Evolutionary conservation across 1,140 invertebrate genomes (phyloP).

Genomic region (Reticulitermes speratus): DNA sequence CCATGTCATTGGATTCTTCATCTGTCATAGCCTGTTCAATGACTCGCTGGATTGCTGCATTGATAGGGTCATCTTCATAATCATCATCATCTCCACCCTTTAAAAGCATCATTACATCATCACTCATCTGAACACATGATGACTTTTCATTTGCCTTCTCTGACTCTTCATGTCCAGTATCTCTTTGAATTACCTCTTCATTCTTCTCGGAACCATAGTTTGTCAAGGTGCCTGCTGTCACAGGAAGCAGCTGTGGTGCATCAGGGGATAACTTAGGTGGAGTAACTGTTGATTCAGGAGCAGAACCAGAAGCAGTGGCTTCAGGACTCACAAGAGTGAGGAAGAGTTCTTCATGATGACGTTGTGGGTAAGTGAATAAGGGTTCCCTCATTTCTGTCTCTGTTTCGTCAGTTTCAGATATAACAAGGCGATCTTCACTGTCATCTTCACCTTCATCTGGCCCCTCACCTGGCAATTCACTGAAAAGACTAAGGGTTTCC

Average conservation of each 20-base stretch:
- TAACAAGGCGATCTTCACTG: conserved; percentile 52
- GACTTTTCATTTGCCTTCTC: background rate
- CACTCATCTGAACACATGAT: background rate
- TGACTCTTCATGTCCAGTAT: background rate
- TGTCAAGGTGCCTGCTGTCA: background rate
- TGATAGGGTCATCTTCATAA: conserved; percentile 56
- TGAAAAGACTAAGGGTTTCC: conserved; percentile 43
- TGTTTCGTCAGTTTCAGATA: conserved; percentile 56
- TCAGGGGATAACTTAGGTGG: background rate
- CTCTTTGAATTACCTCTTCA: background rate
- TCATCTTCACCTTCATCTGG: conserved; percentile 47
- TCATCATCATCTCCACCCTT: conserved; percentile 39
- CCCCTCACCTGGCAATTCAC: conserved; percentile 44
- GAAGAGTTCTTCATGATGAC: conserved; percentile 55
- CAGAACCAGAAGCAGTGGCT: background rate
- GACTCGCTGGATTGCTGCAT: conserved; percentile 50
- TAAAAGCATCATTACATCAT: background rate
- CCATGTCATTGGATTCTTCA: conserved; percentile 47
- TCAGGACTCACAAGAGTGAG: conserved; percentile 38
- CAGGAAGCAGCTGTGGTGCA: background rate
- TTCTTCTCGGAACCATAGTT: background rate
- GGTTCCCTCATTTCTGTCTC: conserved; percentile 51
- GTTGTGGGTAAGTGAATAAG: conserved; percentile 50
- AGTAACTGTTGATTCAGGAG: background rate
- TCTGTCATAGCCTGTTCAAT: conserved; percentile 46